Percentiles rank a stretch among this genome's conserved stretches.
Conservation (phyloP, 2,113 vertebrate species). For the Microcebus tavaratra region DNA sequence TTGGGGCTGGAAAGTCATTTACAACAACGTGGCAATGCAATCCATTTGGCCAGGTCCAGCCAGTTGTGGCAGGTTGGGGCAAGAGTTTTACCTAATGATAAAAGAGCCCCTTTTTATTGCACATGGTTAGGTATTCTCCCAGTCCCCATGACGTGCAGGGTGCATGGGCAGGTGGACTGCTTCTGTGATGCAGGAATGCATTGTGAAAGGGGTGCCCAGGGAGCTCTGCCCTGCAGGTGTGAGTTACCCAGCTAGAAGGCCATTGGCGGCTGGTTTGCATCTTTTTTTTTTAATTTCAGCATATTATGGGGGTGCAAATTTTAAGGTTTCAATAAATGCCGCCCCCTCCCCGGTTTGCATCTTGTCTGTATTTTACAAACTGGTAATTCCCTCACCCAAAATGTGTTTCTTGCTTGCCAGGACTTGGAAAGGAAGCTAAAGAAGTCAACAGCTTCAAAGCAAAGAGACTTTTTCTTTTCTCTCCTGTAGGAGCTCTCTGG, state of each 20-base stretch:
- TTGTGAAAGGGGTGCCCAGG: not conserved
- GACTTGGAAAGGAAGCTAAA: not conserved
- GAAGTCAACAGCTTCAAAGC: not conserved
- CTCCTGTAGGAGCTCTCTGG: not conserved
- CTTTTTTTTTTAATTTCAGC: not conserved
- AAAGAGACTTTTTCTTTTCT: not conserved
- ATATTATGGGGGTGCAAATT: no score
- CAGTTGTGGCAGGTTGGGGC: constrained; percentile 51
- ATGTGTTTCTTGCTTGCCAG: not conserved
- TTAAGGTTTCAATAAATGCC: no score
- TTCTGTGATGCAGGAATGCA: not conserved
- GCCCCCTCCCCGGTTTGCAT: no score
- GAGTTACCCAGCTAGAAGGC: not conserved
- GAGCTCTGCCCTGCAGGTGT: not conserved
- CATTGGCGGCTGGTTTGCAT: not conserved
- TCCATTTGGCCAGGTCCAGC: not conserved
- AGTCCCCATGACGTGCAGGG: not conserved
- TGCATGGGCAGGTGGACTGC: not conserved
- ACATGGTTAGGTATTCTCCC: not conserved
- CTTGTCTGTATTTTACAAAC: constrained; percentile 13
- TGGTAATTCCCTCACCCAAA: not conserved
- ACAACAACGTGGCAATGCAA: not conserved
- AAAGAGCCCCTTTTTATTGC: not conserved
- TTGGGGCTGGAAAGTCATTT: constrained; percentile 37
- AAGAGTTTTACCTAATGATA: not conserved